Conservation (phyloP, 1,140 invertebrate genomes). For the Parasteatoda tepidariorum region DNA sequence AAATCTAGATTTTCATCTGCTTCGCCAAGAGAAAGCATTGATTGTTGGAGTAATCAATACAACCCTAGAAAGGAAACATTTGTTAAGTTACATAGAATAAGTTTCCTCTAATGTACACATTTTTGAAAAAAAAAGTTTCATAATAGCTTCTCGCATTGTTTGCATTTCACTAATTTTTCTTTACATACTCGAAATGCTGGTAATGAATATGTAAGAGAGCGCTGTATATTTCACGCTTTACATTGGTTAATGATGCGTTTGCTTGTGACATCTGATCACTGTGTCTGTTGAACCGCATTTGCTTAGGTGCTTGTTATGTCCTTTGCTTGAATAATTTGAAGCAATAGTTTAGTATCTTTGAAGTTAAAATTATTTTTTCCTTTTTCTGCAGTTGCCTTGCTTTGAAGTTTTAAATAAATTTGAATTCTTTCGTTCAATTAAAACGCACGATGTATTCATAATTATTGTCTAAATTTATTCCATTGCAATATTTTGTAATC, state of each 20-base stretch:
- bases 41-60: conserved; percentile 47
- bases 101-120: neutral
- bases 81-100: neutral
- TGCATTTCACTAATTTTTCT: conserved; percentile 27
- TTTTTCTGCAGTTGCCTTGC: too few relatives aligned
- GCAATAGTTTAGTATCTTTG: too few relatives aligned
- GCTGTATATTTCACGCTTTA: conserved; percentile 3
- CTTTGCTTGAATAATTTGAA: too few relatives aligned
- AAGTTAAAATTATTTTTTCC: too few relatives aligned
- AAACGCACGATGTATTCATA: too few relatives aligned
- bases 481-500: too few relatives aligned
- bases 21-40: conserved; percentile 31
- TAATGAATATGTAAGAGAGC: neutral
- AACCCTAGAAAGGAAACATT: conserved; percentile 26
- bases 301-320: neutral
- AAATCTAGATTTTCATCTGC: conserved; percentile 54
- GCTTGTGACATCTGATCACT: conserved; percentile 24
- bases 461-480: too few relatives aligned
- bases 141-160: conserved; percentile 45
- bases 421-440: too few relatives aligned
- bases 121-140: conserved; percentile 37
- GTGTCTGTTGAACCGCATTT: neutral
- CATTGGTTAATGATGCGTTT: conserved; percentile 42
- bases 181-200: conserved; percentile 6
- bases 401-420: too few relatives aligned